Evolutionary conservation across 2,797 vertebrate species (phyloP).

Genomic region (Oreortyx pictus): DNA sequence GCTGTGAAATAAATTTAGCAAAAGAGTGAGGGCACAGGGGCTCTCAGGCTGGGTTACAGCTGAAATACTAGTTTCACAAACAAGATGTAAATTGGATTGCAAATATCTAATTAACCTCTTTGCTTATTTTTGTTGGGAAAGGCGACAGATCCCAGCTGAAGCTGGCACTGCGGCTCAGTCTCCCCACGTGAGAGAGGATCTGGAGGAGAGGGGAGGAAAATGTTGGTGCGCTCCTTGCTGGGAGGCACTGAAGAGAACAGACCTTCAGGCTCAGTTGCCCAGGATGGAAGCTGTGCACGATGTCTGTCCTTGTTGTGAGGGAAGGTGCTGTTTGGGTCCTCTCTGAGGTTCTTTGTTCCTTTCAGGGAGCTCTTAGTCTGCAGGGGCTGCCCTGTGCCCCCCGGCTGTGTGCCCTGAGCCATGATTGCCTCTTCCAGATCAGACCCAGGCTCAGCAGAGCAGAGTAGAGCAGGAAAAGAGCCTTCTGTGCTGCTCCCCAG

Average conservation of each 20-base stretch:
- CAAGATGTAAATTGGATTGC: slow-evolving; percentile 81
- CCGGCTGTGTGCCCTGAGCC: not conserved
- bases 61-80: slow-evolving; percentile 80
- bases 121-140: slow-evolving; percentile 49
- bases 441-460: not conserved
- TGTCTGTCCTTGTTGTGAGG: fast-evolving
- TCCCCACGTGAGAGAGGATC: not conserved
- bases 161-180: not conserved
- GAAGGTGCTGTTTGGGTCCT: not conserved
- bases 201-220: not conserved
- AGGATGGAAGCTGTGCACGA: fast-evolving
- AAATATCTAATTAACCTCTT: slow-evolving; percentile 86
- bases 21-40: slow-evolving; percentile 62
- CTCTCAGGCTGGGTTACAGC: slow-evolving; percentile 66
- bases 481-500: not conserved
- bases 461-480: not conserved
- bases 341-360: not conserved
- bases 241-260: not conserved
- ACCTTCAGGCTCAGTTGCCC: not conserved
- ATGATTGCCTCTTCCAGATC: not conserved
- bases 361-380: fast-evolving
- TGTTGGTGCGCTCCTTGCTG: not conserved
- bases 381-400: not conserved
- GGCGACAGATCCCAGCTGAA: slow-evolving; percentile 37
- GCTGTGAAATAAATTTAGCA: slow-evolving; percentile 75